These are phyloP conservation scores for Pollenia labialis DNA, from an alignment of 2,888 invertebrate species.

Conservation along the genomic window DNA sequence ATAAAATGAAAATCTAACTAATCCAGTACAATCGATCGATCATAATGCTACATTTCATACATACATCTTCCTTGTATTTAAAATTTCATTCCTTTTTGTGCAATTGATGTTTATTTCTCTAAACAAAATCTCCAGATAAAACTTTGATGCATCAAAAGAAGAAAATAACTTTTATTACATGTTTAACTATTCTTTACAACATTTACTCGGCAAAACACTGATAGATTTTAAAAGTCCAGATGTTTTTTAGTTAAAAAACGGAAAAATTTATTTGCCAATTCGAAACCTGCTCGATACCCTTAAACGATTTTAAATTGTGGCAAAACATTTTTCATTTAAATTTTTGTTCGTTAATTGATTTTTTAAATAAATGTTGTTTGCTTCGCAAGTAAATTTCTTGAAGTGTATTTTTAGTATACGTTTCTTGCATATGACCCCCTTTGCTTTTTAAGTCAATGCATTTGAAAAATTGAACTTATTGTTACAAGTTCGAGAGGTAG, in stretches of 20 bases:
- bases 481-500: conserved; percentile 21
- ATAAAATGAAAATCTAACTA: conserved; percentile 41
- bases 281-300: too few species aligned
- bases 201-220: conserved; percentile 45
- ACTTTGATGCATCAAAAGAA: conserved; percentile 55
- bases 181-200: conserved; percentile 36
- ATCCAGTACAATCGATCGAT: conserved; percentile 74
- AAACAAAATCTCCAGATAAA: conserved; percentile 65
- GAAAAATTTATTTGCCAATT: too few species aligned
- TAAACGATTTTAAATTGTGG: background rate
- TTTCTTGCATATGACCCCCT: conserved; percentile 1
- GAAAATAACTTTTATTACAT: conserved; percentile 51
- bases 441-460: conserved; percentile 21
- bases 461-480: conserved; percentile 38
- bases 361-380: background rate
- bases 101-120: conserved; percentile 65
- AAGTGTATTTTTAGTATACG: background rate
- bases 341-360: too few species aligned
- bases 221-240: background rate
- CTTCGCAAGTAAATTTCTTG: background rate
- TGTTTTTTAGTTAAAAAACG: too few species aligned
- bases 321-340: background rate
- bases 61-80: conserved; percentile 35
- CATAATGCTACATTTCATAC: conserved; percentile 64
- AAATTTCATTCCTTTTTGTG: conserved; percentile 42